phyloP scores from a whole-genome alignment of 1,140 invertebrate genomes.

The Diabrotica virgifera region DNA sequence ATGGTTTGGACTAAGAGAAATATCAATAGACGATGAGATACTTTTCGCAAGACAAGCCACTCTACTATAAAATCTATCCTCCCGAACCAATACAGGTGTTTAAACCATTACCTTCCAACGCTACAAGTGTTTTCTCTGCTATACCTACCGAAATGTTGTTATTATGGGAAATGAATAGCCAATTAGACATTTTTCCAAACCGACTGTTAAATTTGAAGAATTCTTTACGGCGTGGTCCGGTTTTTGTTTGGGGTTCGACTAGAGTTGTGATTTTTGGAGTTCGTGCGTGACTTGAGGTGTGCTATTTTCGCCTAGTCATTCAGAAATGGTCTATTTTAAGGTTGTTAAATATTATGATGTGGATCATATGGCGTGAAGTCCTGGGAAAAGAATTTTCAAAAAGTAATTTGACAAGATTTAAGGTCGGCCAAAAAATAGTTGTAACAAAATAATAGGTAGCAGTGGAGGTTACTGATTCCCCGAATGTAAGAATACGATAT shows the following conservation, averaged over 20 bases:
- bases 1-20: no score
- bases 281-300: neutral
- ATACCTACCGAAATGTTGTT: neutral
- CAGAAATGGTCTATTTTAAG: neutral
- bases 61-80: neutral
- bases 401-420: no score
- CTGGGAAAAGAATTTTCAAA: neutral
- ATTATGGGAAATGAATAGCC: neutral
- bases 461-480: no score
- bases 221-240: neutral
- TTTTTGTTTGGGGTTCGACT: neutral
- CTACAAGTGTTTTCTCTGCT: neutral
- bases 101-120: neutral
- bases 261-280: neutral
- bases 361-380: neutral
- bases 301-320: neutral
- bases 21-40: no score
- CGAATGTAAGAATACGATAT: no score
- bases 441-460: no score
- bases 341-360: neutral
- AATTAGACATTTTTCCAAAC: conserved; percentile 1
- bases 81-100: neutral
- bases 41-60: neutral
- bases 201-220: neutral
- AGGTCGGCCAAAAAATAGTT: no score